Evolutionary conservation across 2,888 invertebrate species (phyloP).

Genomic region (Antheraea assamensis): DNA sequence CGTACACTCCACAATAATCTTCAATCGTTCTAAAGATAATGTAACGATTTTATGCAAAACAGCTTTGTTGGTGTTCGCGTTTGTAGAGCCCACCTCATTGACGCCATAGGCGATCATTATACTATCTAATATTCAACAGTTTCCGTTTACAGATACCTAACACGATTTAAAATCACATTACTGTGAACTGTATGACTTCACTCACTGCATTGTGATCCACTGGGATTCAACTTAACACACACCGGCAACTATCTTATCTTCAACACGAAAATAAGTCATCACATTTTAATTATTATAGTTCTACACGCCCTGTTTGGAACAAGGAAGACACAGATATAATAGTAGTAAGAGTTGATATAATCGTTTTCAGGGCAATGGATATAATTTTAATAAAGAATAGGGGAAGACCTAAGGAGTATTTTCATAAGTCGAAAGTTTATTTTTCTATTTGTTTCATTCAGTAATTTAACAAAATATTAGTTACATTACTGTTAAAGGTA

Average conservation of each 20-base stretch:
- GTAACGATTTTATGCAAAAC: neutral
- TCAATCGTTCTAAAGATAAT: neutral
- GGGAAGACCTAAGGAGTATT: no score
- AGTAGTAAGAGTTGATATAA: no score
- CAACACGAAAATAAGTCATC: neutral
- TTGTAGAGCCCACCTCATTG: neutral
- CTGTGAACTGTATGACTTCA: neutral
- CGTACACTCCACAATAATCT: neutral
- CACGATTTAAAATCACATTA: constrained; percentile 1
- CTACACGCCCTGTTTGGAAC: no score
- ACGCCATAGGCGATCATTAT: constrained; percentile 4
- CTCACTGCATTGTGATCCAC: neutral
- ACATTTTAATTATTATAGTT: neutral
- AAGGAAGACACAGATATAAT: no score
- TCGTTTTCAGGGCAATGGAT: neutral
- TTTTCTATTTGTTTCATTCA: neutral
- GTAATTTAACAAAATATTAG: neutral
- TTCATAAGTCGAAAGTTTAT: neutral
- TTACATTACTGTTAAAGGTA: neutral
- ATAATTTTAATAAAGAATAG: neutral
- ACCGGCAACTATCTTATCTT: neutral
- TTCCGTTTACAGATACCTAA: neutral
- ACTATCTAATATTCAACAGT: neutral
- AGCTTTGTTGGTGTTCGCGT: neutral
- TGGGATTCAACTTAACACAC: neutral